Evolutionary conservation across 2,797 vertebrate genomes (phyloP).

Genomic region (Anabas testudineus): DNA sequence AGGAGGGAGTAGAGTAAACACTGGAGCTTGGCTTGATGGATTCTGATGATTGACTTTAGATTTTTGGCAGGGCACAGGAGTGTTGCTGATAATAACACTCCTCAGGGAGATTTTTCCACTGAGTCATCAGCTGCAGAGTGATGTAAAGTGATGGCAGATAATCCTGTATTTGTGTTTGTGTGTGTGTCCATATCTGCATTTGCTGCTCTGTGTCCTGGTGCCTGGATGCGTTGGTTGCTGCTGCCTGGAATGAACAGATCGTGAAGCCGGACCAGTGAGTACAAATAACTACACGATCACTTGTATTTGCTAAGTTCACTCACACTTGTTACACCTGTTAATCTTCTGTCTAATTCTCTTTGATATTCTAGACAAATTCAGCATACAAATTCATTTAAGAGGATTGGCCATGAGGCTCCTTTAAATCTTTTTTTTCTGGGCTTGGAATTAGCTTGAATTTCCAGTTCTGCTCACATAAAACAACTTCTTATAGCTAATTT

Average conservation of each 20-base stretch:
- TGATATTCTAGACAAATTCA: neutral
- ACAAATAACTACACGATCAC: slow-evolving; percentile 19
- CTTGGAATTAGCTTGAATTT: no score
- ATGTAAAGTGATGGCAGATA: slow-evolving; percentile 56
- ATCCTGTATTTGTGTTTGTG: slow-evolving; percentile 26
- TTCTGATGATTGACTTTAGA: slow-evolving; percentile 49
- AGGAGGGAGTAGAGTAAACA: slow-evolving; percentile 39
- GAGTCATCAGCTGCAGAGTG: slow-evolving; percentile 56
- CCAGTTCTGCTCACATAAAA: no score
- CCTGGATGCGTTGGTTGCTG: slow-evolving; percentile 60
- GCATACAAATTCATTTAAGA: no score
- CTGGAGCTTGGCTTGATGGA: slow-evolving; percentile 28
- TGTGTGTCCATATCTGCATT: slow-evolving; percentile 31
- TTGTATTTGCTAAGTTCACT: neutral
- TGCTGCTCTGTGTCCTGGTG: slow-evolving; percentile 66
- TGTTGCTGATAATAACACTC: slow-evolving; percentile 56
- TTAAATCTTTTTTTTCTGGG: no score
- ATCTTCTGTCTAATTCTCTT: neutral
- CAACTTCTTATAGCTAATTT: no score
- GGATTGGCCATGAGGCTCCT: no score
- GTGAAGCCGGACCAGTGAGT: slow-evolving; percentile 93
- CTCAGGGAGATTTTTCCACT: slow-evolving; percentile 48
- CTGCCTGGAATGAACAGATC: slow-evolving; percentile 83
- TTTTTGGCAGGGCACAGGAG: slow-evolving; percentile 41
- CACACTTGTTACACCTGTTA: neutral